Evolutionary conservation across 2,888 invertebrate genomes (phyloP), one percentile per base, ranked within the genome.

Genomic region (Sthenelais limicola): DNA sequence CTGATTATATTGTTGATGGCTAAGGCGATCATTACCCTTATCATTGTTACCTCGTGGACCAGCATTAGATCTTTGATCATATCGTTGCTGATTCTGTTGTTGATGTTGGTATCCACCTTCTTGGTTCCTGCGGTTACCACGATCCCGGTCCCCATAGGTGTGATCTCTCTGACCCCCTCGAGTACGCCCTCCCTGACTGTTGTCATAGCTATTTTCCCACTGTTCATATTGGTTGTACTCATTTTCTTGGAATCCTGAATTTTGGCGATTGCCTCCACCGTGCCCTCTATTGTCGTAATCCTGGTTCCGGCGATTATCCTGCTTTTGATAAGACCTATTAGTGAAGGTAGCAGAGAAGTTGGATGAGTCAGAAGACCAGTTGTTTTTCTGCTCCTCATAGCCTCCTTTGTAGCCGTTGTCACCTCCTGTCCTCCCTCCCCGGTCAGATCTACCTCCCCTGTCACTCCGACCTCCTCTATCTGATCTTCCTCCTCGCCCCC

Each of bases 51-150:
- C 62, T 38, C 43, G 62, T 35, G 35, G 35, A 62, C 62, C 38
- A 5, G 62, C n/a, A n/a, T n/a, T n/a, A n/a, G n/a, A 38, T 43
- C 62, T 62, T 35, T 62, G 62, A 26, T 62, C 62, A 38, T 62
- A 62, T 26, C 56, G 33, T 35, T 52, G 52, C 52, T 66, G 30
- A 49, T 68, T 48, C 18, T 49, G 47, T 30, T 48, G n/a, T 7
- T 21, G 35, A 1, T 62, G 38, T 38, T 26, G 35, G 15, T 5
- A 3, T 4, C 35, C 56, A 32, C 35, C 32, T 30, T 56, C 56
- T 35, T 28, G 56, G 21, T 56, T 56, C 21, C 56, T 56, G n/a
- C 32, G 56, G 3, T 56, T 21, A 18, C 35, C 56, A 2, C 56
- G 32, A 21, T 35, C 56, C 32, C 35, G n/a, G n/a, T n/a, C n/a